A percentile compares a stretch with the other conserved stretches of the same genome.
Evolutionary conservation across 2,113 vertebrate species (phyloP).

Genomic region (Sminthopsis crassicaudata): DNA sequence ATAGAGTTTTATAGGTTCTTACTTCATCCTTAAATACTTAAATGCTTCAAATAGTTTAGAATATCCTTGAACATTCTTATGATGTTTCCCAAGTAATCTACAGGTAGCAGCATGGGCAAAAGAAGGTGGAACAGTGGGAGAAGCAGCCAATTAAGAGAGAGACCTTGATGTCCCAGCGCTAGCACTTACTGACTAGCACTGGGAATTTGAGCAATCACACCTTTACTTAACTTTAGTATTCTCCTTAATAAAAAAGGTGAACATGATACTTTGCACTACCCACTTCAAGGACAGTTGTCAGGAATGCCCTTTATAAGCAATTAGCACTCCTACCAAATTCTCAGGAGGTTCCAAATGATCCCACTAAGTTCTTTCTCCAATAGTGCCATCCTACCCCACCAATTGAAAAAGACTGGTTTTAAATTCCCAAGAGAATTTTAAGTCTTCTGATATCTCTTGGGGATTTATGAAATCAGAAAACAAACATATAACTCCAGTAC

Average conservation of each 20-base stretch:
- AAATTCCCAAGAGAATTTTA: background rate
- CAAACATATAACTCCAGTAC: background rate
- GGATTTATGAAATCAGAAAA: slow-evolving; percentile 2
- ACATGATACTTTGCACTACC: background rate
- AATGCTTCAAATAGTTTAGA: slow-evolving; percentile 5
- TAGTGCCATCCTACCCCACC: background rate
- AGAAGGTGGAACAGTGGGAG: background rate
- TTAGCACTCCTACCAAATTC: background rate
- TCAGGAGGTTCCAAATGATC: background rate
- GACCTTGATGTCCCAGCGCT: background rate
- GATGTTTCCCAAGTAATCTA: background rate
- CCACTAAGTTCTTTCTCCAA: background rate
- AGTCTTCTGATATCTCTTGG: background rate
- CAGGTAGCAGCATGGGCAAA: background rate
- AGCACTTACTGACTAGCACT: background rate
- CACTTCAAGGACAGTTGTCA: background rate
- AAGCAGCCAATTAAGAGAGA: background rate
- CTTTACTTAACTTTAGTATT: background rate
- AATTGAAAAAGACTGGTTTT: background rate
- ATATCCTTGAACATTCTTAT: background rate
- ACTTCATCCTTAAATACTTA: background rate
- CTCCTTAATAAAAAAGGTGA: background rate
- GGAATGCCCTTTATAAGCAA: background rate
- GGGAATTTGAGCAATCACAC: background rate
- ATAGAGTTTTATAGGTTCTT: background rate